Conservation (phyloP, 37 sponge, comb jelly and placozoan species). For the Cliona cf. orientalis region DNA sequence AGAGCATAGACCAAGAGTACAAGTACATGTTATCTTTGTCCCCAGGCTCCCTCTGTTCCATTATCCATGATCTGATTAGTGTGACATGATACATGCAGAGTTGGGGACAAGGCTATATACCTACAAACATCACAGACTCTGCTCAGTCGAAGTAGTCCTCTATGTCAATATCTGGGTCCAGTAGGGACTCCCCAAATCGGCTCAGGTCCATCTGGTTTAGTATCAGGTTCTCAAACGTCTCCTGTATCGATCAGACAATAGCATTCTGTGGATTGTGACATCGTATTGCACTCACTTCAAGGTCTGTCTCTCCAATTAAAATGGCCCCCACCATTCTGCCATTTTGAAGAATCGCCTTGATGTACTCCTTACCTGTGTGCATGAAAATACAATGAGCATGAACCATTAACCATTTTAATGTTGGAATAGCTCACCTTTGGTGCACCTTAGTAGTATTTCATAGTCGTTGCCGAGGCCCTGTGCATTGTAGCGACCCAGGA, state of each 20-base stretch:
- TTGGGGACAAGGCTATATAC: neutral
- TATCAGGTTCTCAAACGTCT: conserved; percentile 98
- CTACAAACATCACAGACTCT: neutral
- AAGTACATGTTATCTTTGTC: no score
- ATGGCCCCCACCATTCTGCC: conserved; percentile 94
- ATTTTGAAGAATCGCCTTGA: conserved; percentile 83
- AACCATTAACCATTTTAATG: neutral
- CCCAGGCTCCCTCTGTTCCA: no score
- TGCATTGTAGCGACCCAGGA: conserved; percentile 87
- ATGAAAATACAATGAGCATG: neutral
- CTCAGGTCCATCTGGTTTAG: conserved; percentile 93
- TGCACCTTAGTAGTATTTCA: conserved; percentile 77
- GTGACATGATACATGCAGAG: neutral
- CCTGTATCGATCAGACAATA: conserved; percentile 48
- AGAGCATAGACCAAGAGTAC: neutral
- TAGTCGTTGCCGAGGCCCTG: conserved; percentile 73
- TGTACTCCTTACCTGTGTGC: conserved; percentile 80
- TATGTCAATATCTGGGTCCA: conserved; percentile 96
- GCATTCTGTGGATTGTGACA: neutral
- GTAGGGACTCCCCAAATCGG: conserved; percentile 80
- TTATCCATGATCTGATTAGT: neutral
- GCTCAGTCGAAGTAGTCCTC: conserved; percentile 98
- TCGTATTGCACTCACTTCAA: conserved; percentile 82
- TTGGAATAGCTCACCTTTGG: conserved; percentile 63
- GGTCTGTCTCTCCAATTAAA: conserved; percentile 96